Conservation (phyloP, 2,113 vertebrate species). For the Cercopithecus mona region DNA sequence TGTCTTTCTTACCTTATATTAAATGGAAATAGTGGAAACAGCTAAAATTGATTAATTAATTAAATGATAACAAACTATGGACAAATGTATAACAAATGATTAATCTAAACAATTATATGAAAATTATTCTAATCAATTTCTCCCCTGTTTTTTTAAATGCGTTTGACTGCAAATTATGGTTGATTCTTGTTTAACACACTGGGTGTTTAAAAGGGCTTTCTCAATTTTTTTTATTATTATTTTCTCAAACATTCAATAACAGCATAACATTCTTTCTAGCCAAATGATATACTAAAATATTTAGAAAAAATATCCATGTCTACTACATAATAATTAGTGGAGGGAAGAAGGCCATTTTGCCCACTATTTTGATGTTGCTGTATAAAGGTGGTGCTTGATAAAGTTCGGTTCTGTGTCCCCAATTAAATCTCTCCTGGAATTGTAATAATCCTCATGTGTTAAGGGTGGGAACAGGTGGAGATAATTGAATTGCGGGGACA, state of each 20-base stretch:
- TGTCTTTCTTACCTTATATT: neutral
- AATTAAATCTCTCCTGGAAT: too few species aligned
- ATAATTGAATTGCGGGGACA: too few species aligned
- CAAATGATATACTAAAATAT: neutral
- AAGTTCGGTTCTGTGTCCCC: too few species aligned
- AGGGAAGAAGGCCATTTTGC: neutral
- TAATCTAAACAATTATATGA: neutral
- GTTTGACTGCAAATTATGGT: neutral
- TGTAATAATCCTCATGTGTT: too few species aligned
- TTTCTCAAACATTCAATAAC: neutral
- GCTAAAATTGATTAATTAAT: neutral
- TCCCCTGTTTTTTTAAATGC: neutral
- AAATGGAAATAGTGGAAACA: neutral
- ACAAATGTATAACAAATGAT: neutral
- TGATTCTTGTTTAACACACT: neutral
- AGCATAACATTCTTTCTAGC: neutral
- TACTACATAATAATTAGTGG: neutral
- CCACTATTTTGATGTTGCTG: neutral
- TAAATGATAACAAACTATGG: neutral
- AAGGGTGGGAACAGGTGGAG: too few species aligned
- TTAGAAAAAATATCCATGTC: neutral
- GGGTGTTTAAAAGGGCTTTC: neutral
- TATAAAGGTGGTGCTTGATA: neutral
- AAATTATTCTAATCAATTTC: neutral
- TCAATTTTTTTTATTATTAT: neutral